Evolutionary conservation across 1,140 invertebrate genomes (phyloP).

Genomic region (Zaprionus tsacasi): DNA sequence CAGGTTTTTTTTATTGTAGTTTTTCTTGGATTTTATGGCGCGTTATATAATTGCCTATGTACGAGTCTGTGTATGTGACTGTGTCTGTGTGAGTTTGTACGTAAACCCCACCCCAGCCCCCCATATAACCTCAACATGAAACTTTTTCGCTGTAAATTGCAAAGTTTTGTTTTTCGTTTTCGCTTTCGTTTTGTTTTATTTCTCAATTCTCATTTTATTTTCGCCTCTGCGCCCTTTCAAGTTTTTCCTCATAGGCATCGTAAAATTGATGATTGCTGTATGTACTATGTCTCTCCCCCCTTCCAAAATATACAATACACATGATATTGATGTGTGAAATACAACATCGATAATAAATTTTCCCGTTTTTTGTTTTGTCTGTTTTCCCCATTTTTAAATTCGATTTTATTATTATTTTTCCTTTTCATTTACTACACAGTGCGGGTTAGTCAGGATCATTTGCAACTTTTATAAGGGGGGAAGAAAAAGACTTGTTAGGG

Average conservation of each 20-base stretch:
- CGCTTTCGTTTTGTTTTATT: constrained; percentile 13
- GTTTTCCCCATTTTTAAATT: constrained; percentile 16
- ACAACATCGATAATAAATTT: constrained; percentile 11
- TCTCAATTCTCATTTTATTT: constrained; percentile 8
- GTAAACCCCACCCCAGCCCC: not conserved
- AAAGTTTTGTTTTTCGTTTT: constrained; percentile 18
- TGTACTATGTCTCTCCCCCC: not conserved
- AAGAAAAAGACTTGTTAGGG: not conserved
- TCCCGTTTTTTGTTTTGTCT: constrained; percentile 1
- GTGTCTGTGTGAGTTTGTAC: not conserved
- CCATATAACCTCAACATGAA: constrained; percentile 1
- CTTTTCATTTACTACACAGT: constrained; percentile 1
- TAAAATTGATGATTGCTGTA: constrained; percentile 36
- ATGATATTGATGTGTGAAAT: constrained; percentile 44
- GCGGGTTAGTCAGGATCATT: not conserved
- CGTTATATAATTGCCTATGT: constrained; percentile 11
- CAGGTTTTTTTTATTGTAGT: not conserved
- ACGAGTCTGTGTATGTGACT: not conserved
- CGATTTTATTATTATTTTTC: constrained; percentile 8
- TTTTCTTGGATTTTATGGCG: constrained; percentile 19
- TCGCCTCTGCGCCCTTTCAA: constrained; percentile 18
- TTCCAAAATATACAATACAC: not conserved
- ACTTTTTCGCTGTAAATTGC: constrained; percentile 33
- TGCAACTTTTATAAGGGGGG: not conserved
- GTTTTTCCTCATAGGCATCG: constrained; percentile 38